Evolutionary conservation across 2,113 vertebrate species (phyloP).

Genomic region (Gymnogyps californianus): DNA sequence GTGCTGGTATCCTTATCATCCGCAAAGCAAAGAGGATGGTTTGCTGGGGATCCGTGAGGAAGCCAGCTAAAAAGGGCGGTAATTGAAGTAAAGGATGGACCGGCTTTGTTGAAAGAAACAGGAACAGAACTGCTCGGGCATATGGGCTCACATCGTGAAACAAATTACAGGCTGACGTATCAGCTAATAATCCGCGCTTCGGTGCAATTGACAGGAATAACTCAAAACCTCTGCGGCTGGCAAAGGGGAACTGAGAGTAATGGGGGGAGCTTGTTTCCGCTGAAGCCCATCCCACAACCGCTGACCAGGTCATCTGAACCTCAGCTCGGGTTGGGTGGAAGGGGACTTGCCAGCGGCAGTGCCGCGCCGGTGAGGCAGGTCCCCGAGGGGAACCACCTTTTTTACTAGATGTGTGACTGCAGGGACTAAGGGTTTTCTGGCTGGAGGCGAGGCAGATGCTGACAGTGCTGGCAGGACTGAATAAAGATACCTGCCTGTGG

Average conservation of each 20-base stretch:
- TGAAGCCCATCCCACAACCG: not conserved
- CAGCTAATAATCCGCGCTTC: not conserved
- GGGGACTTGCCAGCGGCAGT: not conserved
- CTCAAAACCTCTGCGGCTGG: constrained; percentile 6
- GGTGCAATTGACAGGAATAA: not conserved
- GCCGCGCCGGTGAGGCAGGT: not conserved
- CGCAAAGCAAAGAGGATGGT: not conserved
- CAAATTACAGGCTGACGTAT: constrained; percentile 30
- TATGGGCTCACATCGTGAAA: not conserved
- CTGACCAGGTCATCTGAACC: not conserved
- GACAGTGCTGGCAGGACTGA: not conserved
- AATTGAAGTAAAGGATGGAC: constrained; percentile 22
- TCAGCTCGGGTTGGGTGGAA: fast-evolving
- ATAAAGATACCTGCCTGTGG: not conserved
- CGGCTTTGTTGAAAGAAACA: not conserved
- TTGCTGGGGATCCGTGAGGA: not conserved
- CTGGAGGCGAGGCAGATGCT: not conserved
- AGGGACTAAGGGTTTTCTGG: not conserved
- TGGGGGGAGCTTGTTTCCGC: not conserved
- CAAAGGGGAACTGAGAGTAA: not conserved
- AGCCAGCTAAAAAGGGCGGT: not conserved
- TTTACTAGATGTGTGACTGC: not conserved
- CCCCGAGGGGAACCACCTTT: fast-evolving
- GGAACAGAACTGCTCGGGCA: not conserved
- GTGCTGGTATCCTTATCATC: not conserved